phyloP scores from a whole-genome alignment of 1,140 invertebrate species.

The Danaus melanippus region DNA sequence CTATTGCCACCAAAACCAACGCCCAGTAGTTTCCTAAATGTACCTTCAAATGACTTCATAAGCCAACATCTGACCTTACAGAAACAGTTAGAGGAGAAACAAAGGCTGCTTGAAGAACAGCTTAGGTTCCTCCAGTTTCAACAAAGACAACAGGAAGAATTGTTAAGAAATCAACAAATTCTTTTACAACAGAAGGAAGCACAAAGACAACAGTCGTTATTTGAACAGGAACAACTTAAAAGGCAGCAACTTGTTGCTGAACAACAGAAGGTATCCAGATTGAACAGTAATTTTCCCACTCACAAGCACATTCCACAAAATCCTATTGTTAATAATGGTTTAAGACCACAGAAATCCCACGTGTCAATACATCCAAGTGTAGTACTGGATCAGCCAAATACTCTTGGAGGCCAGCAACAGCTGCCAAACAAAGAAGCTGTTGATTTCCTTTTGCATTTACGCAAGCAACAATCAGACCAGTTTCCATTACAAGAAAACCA shows the following conservation, averaged over 20 bases:
- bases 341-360: constrained; percentile 39
- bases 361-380: constrained; percentile 71
- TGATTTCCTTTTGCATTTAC: constrained; percentile 63
- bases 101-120: constrained; percentile 79
- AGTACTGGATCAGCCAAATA: constrained; percentile 48
- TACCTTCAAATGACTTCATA: constrained; percentile 39
- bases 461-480: constrained; percentile 61
- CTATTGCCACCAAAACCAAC: constrained; percentile 20
- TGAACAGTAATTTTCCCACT: constrained; percentile 38
- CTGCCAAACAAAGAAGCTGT: constrained; percentile 66
- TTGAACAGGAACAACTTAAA: constrained; percentile 63
- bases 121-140: constrained; percentile 77
- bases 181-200: constrained; percentile 70
- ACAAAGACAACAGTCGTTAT: constrained; percentile 73
- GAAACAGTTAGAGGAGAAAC: constrained; percentile 78
- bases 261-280: constrained; percentile 45
- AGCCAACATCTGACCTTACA: constrained; percentile 68
- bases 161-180: constrained; percentile 76
- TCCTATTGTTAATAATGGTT: constrained; percentile 35
- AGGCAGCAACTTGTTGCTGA: constrained; percentile 63
- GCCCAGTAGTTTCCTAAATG: constrained; percentile 20
- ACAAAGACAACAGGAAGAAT: constrained; percentile 79
- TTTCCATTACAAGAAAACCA: constrained; percentile 66
- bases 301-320: constrained; percentile 46
- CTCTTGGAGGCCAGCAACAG: constrained; percentile 46